Evolutionary conservation across 2,797 vertebrate genomes (phyloP), one percentile per base, ranked within the genome.

Genomic region (Onychomys leucogaster): DNA sequence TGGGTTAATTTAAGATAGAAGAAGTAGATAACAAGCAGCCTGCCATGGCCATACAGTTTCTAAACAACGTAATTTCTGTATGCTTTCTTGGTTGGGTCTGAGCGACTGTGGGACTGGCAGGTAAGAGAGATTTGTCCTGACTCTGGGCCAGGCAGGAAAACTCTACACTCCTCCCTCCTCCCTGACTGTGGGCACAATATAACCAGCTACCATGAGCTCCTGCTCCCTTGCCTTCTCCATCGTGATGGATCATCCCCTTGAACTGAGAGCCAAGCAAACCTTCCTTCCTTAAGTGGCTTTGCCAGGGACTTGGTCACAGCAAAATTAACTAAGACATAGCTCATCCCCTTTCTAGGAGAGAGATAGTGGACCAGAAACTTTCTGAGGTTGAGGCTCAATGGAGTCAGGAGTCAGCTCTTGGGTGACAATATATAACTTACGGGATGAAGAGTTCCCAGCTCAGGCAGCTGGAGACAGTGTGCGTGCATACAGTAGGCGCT

Each of bases 341-440:
- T 34, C 0, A 1, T 6, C 43, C 16, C 57, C 52, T 83, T 63
- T 76, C 67, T 21, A 29, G 27, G 63, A 19, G 6, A n/a, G 67
- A 8, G 32, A 12, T 4, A 49, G 1, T 27, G 46, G 59, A 27
- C 5, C 1, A 0, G 27, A 2, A 65, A 57, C 27, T 84, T 7
- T 59, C 94, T 46, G 69, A 80, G 37, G 2, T 49, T 41, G 34
- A 77, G 14, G 37, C 63, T 90, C 41, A 73, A 0, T 34, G 12
- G 43, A 81, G 41, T 32, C 17, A 10, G 57, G 17, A 43, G 41
- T 57, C 88, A 77, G 73, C 57, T 52, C 23, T 75, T 19, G 37
- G 43, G 3, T 27, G 67, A 41, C 32, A 46, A 59, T 5, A 34
- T 57, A 57, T 16, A 17, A 61, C 13, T 21, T 17, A 19, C n/a